Evolutionary conservation across 2,797 vertebrate species (phyloP).

Genomic region (Microctenopoma lineatum): DNA sequence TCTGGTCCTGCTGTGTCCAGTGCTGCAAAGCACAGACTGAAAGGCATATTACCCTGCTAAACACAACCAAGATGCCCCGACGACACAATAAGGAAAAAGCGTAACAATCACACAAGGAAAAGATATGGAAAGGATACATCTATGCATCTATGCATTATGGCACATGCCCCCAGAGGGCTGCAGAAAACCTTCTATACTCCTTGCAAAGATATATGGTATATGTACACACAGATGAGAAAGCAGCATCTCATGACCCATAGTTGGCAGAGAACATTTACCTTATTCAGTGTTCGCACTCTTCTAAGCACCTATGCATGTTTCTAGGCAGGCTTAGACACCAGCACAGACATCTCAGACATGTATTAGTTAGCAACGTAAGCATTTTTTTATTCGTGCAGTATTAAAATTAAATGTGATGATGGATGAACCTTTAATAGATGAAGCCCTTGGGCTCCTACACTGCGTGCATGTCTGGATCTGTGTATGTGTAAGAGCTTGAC

Average conservation of each 20-base stretch:
- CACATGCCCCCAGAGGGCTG: constrained; percentile 40
- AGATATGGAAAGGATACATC: constrained; percentile 36
- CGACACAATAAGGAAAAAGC: constrained; percentile 16
- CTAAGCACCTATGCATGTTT: constrained; percentile 53
- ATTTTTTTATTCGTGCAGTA: constrained; percentile 66
- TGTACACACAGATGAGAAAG: constrained; percentile 15
- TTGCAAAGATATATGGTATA: constrained; percentile 29
- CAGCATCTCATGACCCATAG: constrained; percentile 46
- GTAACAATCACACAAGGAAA: constrained; percentile 21
- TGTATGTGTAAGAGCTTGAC: constrained; percentile 5
- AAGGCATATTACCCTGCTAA: constrained; percentile 19
- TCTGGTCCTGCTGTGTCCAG: constrained; percentile 5
- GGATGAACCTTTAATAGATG: constrained; percentile 73
- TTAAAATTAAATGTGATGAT: constrained; percentile 78
- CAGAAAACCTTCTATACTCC: constrained; percentile 47
- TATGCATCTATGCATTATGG: constrained; percentile 52
- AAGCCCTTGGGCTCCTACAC: constrained; percentile 56
- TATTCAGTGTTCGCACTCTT: constrained; percentile 46
- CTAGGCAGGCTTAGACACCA: constrained; percentile 30
- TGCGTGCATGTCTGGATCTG: not conserved
- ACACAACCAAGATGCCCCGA: constrained; percentile 13
- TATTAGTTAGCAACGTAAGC: constrained; percentile 67
- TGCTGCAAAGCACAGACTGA: constrained; percentile 9
- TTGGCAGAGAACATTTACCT: constrained; percentile 56
- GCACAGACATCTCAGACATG: constrained; percentile 50